A percentile compares a stretch with the other conserved stretches of the same genome.
These are phyloP conservation scores for Rhagophthalmus giganteus DNA, from an alignment of 2,888 invertebrate genomes.

Conservation along the genomic window DNA sequence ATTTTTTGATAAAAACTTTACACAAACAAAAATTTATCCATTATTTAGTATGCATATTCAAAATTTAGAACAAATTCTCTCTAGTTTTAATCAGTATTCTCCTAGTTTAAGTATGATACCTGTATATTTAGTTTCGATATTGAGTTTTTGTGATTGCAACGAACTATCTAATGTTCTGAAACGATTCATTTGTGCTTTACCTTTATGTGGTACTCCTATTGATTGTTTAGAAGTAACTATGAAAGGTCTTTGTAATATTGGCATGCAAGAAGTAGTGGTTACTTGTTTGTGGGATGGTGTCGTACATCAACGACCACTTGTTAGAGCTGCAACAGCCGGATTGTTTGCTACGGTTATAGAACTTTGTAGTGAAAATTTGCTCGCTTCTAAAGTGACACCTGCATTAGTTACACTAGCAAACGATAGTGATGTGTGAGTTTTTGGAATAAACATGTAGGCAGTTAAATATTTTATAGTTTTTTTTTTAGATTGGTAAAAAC, in stretches of 20 bases:
- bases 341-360: constrained; percentile 63
- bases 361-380: constrained; percentile 59
- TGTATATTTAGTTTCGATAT: constrained; percentile 63
- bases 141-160: constrained; percentile 58
- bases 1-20: constrained; percentile 69
- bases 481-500: constrained; percentile 60
- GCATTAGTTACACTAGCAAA: constrained; percentile 71
- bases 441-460: background rate
- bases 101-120: constrained; percentile 64
- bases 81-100: constrained; percentile 60
- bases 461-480: background rate
- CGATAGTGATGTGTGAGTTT: constrained; percentile 67
- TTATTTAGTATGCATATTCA: constrained; percentile 62
- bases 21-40: constrained; percentile 61
- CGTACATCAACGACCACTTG: constrained; percentile 64
- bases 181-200: constrained; percentile 59
- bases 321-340: constrained; percentile 63
- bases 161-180: constrained; percentile 62
- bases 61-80: constrained; percentile 65
- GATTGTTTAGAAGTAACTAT: constrained; percentile 52
- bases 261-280: constrained; percentile 61
- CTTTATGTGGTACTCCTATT: constrained; percentile 59
- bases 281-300: constrained; percentile 68
- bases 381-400: constrained; percentile 65
- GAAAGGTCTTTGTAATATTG: constrained; percentile 47